Conservation (phyloP, 2,113 vertebrate species). For the Dipodomys ordii region DNA sequence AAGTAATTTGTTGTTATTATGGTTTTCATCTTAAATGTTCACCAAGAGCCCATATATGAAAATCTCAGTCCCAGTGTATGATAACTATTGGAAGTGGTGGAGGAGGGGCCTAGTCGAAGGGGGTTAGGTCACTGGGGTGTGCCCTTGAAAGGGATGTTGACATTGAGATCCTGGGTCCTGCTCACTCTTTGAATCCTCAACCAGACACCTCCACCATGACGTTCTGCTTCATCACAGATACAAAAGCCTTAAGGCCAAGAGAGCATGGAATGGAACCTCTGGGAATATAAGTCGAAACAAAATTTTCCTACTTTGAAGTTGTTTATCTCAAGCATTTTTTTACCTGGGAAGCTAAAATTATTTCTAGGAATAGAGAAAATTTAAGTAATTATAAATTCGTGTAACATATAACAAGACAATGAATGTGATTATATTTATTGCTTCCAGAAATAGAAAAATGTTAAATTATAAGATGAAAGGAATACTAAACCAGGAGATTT, state of each 20-base stretch:
- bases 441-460: neutral
- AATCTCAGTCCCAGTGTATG: neutral
- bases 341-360: neutral
- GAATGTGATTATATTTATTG: neutral
- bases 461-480: neutral
- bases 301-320: neutral
- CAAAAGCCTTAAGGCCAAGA: neutral
- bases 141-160: neutral
- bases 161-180: neutral
- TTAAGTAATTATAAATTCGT: neutral
- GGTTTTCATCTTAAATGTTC: neutral
- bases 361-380: neutral
- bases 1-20: neutral
- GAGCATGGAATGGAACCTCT: neutral
- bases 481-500: slow-evolving; percentile 16
- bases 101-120: neutral
- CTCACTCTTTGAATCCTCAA: neutral
- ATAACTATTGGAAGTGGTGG: neutral
- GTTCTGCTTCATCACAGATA: neutral
- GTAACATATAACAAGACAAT: neutral
- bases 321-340: neutral
- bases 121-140: neutral
- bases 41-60: neutral
- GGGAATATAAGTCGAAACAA: neutral
- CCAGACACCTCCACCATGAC: neutral